phyloP scores from a whole-genome alignment of 2,888 invertebrate species.

The Yponomeuta sedellus region DNA sequence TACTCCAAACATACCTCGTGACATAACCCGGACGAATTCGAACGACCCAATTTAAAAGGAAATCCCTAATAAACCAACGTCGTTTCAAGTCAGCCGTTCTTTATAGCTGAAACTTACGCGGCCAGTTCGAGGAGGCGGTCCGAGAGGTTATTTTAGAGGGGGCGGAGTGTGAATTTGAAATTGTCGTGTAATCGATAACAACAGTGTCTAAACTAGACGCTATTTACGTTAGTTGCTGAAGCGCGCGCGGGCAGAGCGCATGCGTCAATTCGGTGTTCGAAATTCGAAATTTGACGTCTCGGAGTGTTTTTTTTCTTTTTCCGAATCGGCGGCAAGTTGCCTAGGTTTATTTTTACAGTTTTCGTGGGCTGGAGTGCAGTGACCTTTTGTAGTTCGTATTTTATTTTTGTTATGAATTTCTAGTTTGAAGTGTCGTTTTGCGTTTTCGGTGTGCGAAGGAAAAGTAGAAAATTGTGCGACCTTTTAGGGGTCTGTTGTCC shows the following conservation, averaged over 20 bases:
- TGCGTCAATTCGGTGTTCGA: slow-evolving; percentile 29
- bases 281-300: slow-evolving; percentile 7
- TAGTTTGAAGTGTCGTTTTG: slow-evolving; percentile 16
- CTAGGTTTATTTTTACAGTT: slow-evolving; percentile 41
- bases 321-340: neutral
- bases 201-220: slow-evolving; percentile 31
- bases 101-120: slow-evolving; percentile 21
- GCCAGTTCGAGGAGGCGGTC: slow-evolving; percentile 23
- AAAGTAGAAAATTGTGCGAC: slow-evolving; percentile 8
- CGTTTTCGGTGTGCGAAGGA: slow-evolving; percentile 7
- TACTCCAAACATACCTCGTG: slow-evolving; percentile 37
- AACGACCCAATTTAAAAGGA: neutral
- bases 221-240: slow-evolving; percentile 44
- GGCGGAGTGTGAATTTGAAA: slow-evolving; percentile 28
- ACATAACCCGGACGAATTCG: slow-evolving; percentile 24
- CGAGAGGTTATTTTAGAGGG: slow-evolving; percentile 16
- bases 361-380: slow-evolving; percentile 56
- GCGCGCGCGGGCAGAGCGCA: slow-evolving; percentile 50
- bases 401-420: neutral
- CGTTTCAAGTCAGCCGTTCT: slow-evolving; percentile 25
- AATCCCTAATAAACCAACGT: neutral
- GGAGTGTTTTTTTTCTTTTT: slow-evolving; percentile 4
- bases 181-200: slow-evolving; percentile 34
- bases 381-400: slow-evolving; percentile 32
- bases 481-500: neutral